Percentiles rank a stretch among this genome's conserved stretches.
Evolutionary conservation across 2,113 vertebrate genomes (phyloP).

Genomic region (Alethe castanea): DNA sequence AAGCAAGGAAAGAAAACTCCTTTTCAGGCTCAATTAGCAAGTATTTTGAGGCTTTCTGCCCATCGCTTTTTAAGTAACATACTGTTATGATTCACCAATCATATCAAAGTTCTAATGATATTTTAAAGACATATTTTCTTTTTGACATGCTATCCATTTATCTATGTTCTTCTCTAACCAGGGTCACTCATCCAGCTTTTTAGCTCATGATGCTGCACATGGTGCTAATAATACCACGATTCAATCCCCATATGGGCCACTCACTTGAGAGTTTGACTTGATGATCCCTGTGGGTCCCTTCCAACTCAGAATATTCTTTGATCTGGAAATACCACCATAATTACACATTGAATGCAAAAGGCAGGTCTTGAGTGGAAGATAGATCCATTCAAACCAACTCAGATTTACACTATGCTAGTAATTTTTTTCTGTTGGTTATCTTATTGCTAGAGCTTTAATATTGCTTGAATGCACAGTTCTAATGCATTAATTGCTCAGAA

Average conservation of each 20-base stretch:
- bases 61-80: background rate
- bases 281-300: background rate
- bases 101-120: background rate
- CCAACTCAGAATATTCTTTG: background rate
- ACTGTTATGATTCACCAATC: background rate
- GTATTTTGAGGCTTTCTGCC: conserved; percentile 3
- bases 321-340: background rate
- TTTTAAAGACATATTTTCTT: conserved; percentile 20
- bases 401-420: background rate
- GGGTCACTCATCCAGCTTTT: background rate
- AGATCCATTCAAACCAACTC: background rate
- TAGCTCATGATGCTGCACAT: background rate
- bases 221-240: background rate
- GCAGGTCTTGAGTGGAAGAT: background rate
- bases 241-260: background rate
- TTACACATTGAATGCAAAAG: background rate
- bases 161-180: background rate
- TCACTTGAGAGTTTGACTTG: background rate
- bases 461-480: background rate
- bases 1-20: background rate
- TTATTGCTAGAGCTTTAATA: background rate
- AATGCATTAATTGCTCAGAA: conserved; percentile 26
- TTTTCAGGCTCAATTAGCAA: background rate
- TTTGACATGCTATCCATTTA: background rate
- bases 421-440: conserved; percentile 5